phyloP scores from a whole-genome alignment of 2,888 invertebrate species.

The Diarsia brunnea region DNA sequence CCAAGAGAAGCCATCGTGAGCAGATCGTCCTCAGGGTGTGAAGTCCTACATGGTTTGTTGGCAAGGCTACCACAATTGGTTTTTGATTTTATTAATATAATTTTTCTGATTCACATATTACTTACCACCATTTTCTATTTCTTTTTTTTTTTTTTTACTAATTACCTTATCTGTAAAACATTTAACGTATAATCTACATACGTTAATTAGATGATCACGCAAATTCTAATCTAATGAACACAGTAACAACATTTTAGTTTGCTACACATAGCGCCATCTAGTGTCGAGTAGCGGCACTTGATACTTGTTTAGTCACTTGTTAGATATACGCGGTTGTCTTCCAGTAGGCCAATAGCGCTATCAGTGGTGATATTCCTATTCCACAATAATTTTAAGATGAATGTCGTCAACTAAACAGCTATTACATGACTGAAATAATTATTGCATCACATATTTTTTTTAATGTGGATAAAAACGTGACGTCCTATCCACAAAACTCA shows the following conservation, averaged over 20 bases:
- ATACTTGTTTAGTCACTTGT: not conserved
- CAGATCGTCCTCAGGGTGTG: conserved; percentile 86
- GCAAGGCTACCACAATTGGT: conserved; percentile 81
- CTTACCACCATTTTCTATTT: conserved; percentile 43
- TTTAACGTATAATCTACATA: conserved; percentile 23
- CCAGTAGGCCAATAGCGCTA: not conserved
- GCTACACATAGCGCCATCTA: conserved; percentile 79
- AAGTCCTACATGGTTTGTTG: conserved; percentile 84
- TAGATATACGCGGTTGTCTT: not conserved
- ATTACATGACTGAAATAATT: not conserved
- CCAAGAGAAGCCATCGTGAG: conserved; percentile 79
- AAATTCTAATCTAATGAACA: conserved; percentile 38
- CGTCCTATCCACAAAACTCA: not conserved
- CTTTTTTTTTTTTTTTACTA: conserved; percentile 31
- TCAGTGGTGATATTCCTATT: not conserved
- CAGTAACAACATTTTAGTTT: conserved; percentile 11
- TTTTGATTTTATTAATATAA: conserved; percentile 62
- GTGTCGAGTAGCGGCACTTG: conserved; percentile 77
- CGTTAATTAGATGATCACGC: conserved; percentile 41
- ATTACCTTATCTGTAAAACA: conserved; percentile 23
- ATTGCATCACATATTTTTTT: not conserved
- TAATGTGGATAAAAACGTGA: not conserved
- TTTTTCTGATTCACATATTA: conserved; percentile 55
- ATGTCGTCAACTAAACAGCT: not conserved
- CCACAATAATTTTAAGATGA: not conserved